Conservation (phyloP, 2,888 invertebrate genomes). For the Aporophyla nigra region DNA sequence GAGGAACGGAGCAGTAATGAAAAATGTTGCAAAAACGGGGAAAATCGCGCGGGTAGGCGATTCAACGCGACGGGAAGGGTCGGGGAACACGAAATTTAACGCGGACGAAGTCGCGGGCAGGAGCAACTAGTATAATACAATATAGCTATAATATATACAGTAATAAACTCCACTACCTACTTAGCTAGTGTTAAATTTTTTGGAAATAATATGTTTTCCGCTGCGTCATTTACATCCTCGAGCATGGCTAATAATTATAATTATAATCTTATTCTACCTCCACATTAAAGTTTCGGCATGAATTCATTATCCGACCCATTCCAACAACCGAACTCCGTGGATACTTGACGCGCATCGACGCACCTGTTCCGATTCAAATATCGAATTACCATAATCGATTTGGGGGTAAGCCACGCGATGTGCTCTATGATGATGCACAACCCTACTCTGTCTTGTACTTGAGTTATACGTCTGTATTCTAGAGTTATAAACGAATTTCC, state of each 20-base stretch:
- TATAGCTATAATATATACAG: too few relatives aligned
- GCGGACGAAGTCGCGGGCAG: too few relatives aligned
- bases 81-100: too few relatives aligned
- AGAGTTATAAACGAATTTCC: not conserved
- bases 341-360: slow-evolving; percentile 46
- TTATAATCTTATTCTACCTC: slow-evolving; percentile 30
- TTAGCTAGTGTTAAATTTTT: not conserved
- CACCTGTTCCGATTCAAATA: slow-evolving; percentile 63
- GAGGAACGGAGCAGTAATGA: too few relatives aligned
- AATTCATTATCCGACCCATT: slow-evolving; percentile 46
- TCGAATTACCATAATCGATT: slow-evolving; percentile 75
- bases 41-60: too few relatives aligned
- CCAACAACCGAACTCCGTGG: slow-evolving; percentile 37
- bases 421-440: slow-evolving; percentile 72
- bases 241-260: slow-evolving; percentile 35
- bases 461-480: not conserved
- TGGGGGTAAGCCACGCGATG: slow-evolving; percentile 64
- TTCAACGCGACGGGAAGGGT: too few relatives aligned
- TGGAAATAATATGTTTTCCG: slow-evolving; percentile 3
- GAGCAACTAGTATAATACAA: too few relatives aligned
- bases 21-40: too few relatives aligned
- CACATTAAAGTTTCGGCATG: slow-evolving; percentile 35
- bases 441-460: slow-evolving; percentile 21
- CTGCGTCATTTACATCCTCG: slow-evolving; percentile 16
- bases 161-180: slow-evolving; percentile 2